phyloP scores from a whole-genome alignment of 2,797 vertebrate species.

The Danio kyathit region DNA sequence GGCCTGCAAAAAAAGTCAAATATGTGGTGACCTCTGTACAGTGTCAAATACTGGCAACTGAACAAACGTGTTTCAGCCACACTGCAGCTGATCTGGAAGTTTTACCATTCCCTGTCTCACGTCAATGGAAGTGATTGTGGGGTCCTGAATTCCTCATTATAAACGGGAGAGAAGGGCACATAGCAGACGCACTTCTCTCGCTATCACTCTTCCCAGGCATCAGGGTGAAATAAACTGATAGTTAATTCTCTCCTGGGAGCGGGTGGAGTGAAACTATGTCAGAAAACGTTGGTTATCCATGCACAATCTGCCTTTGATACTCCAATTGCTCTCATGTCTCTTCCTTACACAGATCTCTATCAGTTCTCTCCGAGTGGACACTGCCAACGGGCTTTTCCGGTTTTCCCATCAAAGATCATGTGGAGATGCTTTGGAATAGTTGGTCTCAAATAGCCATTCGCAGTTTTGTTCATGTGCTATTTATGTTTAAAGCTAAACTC shows the following conservation, averaged over 20 bases:
- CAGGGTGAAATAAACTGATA: background rate
- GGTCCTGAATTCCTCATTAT: slow-evolving; percentile 75
- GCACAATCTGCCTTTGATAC: slow-evolving; percentile 41
- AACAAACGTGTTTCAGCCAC: background rate
- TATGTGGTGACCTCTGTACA: slow-evolving; percentile 27
- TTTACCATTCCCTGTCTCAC: slow-evolving; percentile 72
- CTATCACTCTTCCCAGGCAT: slow-evolving; percentile 7
- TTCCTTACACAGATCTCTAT: slow-evolving; percentile 39
- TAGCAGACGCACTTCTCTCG: background rate
- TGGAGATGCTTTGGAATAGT: background rate
- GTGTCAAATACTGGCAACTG: slow-evolving; percentile 12
- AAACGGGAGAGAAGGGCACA: slow-evolving; percentile 66
- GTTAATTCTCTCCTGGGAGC: background rate
- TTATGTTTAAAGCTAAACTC: background rate
- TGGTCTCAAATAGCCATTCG: background rate
- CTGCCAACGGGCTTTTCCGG: slow-evolving; percentile 34
- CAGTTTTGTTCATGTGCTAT: background rate
- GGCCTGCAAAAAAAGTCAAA: background rate
- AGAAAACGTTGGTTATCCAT: slow-evolving; percentile 34
- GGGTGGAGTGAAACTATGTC: slow-evolving; percentile 45
- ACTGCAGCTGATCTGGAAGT: slow-evolving; percentile 16
- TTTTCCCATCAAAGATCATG: slow-evolving; percentile 28
- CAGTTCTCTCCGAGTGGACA: slow-evolving; percentile 31
- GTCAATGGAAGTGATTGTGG: slow-evolving; percentile 76
- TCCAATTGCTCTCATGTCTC: slow-evolving; percentile 13